Base-by-base conservation (phyloP, 2,888 invertebrate species). In the Patella caerulea region DNA sequence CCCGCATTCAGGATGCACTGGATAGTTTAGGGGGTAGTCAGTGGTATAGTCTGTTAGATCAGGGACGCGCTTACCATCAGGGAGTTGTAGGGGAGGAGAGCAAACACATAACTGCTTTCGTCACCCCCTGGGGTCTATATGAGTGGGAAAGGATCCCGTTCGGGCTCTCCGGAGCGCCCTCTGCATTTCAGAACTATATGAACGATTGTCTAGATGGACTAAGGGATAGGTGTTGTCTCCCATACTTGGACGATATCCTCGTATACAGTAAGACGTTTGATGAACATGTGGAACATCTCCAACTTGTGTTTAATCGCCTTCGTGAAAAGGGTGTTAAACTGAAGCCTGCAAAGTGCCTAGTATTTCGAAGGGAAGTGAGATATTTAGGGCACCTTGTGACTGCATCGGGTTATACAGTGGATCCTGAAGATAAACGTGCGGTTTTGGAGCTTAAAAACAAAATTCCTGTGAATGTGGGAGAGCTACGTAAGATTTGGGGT, bases 51-150 rank as follows among this genome's bases (percentile, higher is more conserved):
- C 34, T 59, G 7, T 59, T 76, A 17, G 76, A 73, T 17, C 71
- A 76, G 24, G 76, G 76, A 19, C 53, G 71, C 15, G 73, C 56
- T 17, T 76, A 81, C 73, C 79, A 78, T 55, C 82, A 77, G 29
- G 77, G 69, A 17, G 34, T 71, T 17, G 29, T 76, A 17, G 15
- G 34, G 52, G 34, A 71, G 17, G 71, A 71, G 14, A 71, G 71
- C 29, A 34, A 71, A 34, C 53, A 34, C 9, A 19, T 19, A 17
- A 76, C 70, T 45, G 72, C 59, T 53, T 70, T 71, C 55, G 11
- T 75, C 15, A 78, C 75, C 2, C 75, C 78, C 29, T 65, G 71
- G 55, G 81, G 81, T 1, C 72, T 83, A 19, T 82, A 70, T n/a
- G 75, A 82, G 24, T 83, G 77, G 73, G 2, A 59, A 15, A 59